Percentiles rank a stretch among this genome's conserved stretches.
These are phyloP conservation scores for Cebidichthys violaceus DNA, from an alignment of 2,113 vertebrate species.

Conservation along the genomic window DNA sequence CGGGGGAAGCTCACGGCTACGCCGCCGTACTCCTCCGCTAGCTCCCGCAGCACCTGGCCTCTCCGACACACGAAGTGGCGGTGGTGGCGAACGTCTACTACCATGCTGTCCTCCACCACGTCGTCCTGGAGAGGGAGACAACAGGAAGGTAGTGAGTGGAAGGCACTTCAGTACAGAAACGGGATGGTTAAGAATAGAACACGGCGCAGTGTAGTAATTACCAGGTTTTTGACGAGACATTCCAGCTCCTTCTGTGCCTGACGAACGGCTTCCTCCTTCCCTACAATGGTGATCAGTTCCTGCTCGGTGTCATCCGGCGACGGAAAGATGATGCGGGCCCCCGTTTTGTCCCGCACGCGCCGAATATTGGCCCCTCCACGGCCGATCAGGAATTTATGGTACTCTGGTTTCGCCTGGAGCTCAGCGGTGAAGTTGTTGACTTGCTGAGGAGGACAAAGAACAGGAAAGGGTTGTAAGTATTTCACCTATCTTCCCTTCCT, in stretches of 20 bases:
- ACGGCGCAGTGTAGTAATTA: slow-evolving; percentile 18
- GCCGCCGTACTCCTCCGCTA: slow-evolving; percentile 87
- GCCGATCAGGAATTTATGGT: slow-evolving; percentile 87
- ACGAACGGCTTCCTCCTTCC: slow-evolving; percentile 84
- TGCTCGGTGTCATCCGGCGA: slow-evolving; percentile 81
- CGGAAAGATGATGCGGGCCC: slow-evolving; percentile 85
- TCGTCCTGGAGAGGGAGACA: slow-evolving; percentile 78
- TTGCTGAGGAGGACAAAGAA: slow-evolving; percentile 76
- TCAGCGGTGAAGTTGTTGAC: slow-evolving; percentile 85
- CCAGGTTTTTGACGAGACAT: slow-evolving; percentile 85
- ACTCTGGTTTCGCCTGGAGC: slow-evolving; percentile 85
- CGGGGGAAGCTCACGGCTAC: slow-evolving; percentile 86
- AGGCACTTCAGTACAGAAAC: neutral
- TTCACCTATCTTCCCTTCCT: neutral
- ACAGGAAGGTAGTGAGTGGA: neutral
- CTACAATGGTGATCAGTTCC: slow-evolving; percentile 87
- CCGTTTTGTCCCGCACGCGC: slow-evolving; percentile 83
- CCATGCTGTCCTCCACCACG: slow-evolving; percentile 85
- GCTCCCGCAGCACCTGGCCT: slow-evolving; percentile 85
- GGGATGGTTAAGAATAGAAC: too few relatives aligned
- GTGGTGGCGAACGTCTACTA: slow-evolving; percentile 84
- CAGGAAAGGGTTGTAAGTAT: neutral
- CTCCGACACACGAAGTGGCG: slow-evolving; percentile 85
- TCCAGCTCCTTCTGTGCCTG: slow-evolving; percentile 85
- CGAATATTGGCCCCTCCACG: slow-evolving; percentile 85